Conservation (phyloP, 1,140 invertebrate genomes). For the Caenorhabditis brenneri region DNA sequence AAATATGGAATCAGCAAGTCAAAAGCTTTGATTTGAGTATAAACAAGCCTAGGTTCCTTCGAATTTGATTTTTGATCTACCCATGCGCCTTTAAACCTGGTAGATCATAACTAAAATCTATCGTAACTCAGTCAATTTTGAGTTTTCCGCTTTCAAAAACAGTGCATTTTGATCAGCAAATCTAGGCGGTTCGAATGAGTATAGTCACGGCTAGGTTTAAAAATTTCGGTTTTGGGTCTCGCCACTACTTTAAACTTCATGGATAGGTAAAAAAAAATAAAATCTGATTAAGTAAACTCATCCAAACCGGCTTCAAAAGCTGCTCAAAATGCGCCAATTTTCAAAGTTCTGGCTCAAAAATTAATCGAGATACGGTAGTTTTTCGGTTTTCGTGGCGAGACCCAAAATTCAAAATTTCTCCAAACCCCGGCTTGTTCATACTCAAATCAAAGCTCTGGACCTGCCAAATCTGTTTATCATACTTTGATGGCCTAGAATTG, state of each 20-base stretch:
- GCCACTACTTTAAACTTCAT: too few relatives aligned
- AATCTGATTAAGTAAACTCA: too few relatives aligned
- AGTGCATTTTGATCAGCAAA: too few relatives aligned
- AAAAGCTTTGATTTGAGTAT: background rate
- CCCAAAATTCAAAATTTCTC: background rate
- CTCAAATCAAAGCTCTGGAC: background rate
- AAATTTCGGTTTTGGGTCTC: too few relatives aligned
- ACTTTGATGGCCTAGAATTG: background rate
- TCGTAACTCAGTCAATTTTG: background rate
- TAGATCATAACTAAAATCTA: background rate
- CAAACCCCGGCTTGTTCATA: background rate
- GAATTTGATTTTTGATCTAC: background rate
- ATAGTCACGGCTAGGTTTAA: too few relatives aligned
- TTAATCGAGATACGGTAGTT: too few relatives aligned
- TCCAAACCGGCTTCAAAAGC: too few relatives aligned
- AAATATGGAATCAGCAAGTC: background rate
- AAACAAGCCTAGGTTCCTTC: background rate
- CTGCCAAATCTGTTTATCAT: background rate
- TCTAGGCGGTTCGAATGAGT: too few relatives aligned
- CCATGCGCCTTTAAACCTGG: background rate
- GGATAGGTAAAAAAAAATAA: too few relatives aligned
- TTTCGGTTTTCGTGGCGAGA: background rate
- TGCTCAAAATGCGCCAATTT: too few relatives aligned
- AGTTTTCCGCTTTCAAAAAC: too few relatives aligned
- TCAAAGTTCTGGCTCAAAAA: too few relatives aligned